These are phyloP conservation scores for Anolis sagrei DNA, from an alignment of 2,113 vertebrate genomes.

Conservation along the genomic window DNA sequence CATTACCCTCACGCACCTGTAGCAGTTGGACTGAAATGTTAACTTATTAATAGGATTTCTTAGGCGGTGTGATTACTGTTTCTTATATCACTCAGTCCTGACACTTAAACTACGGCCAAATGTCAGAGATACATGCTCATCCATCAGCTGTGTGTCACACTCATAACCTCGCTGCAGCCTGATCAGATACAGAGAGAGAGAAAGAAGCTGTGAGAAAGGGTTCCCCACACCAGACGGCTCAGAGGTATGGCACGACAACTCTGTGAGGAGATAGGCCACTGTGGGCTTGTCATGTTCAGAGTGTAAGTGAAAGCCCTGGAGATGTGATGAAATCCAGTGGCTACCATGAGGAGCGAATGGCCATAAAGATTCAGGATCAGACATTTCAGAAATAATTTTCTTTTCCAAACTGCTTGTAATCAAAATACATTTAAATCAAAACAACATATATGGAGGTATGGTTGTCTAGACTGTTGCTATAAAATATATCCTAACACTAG, in stretches of 20 bases:
- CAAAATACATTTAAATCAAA: background rate
- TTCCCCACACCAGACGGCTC: background rate
- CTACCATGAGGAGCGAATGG: background rate
- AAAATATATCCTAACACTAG: background rate
- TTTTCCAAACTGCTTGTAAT: background rate
- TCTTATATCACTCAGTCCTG: slow-evolving; percentile 48
- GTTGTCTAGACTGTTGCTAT: slow-evolving; percentile 32
- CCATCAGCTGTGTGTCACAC: slow-evolving; percentile 10
- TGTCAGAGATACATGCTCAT: slow-evolving; percentile 36
- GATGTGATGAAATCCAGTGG: background rate
- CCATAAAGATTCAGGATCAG: background rate
- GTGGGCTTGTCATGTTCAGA: background rate
- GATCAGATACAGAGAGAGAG: background rate
- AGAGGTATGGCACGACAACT: background rate
- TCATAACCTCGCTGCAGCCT: background rate
- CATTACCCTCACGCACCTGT: slow-evolving; percentile 67
- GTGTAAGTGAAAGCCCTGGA: background rate
- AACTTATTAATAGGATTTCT: slow-evolving; percentile 64
- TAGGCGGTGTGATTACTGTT: slow-evolving; percentile 51
- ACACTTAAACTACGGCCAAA: slow-evolving; percentile 34
- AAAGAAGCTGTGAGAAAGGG: background rate
- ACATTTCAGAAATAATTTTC: background rate
- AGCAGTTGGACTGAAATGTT: slow-evolving; percentile 65
- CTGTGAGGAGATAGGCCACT: background rate
- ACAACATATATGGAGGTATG: background rate